Evolutionary conservation across 1,140 invertebrate species (phyloP).

Genomic region (Drosophila pseudoananassae): DNA sequence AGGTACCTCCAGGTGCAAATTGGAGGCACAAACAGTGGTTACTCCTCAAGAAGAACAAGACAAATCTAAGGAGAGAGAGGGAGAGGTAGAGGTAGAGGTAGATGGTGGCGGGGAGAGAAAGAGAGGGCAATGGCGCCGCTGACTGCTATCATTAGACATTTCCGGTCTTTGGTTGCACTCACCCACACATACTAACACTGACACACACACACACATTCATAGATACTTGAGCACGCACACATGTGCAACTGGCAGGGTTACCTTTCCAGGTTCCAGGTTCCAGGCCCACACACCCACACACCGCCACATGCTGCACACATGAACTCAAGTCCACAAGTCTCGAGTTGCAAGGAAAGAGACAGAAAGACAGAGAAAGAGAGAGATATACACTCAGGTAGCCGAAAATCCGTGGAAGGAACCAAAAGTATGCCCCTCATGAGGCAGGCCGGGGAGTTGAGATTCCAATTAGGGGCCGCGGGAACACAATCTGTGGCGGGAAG

Average conservation of each 20-base stretch:
- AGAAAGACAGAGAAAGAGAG: background rate
- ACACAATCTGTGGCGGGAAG: conserved; percentile 19
- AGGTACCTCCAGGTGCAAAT: conserved; percentile 53
- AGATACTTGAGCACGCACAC: conserved; percentile 10
- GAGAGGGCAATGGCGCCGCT: conserved; percentile 10
- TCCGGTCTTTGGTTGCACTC: conserved; percentile 61
- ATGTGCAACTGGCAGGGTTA: background rate
- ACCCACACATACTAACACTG: background rate
- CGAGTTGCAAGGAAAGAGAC: conserved; percentile 5
- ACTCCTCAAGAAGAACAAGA: background rate
- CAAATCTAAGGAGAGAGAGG: too few species aligned
- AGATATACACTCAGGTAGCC: conserved; percentile 13
- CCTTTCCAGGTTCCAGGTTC: conserved; percentile 17
- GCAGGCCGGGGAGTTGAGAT: background rate
- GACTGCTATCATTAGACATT: conserved; percentile 65
- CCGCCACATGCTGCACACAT: conserved; percentile 34
- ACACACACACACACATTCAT: conserved; percentile 10
- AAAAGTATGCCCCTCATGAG: conserved; percentile 29
- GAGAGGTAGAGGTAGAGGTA: background rate
- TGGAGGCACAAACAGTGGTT: conserved; percentile 33
- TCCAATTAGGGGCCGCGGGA: background rate
- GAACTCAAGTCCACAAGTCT: conserved; percentile 10
- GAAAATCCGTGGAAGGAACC: conserved; percentile 4
- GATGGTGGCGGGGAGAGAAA: too few species aligned
- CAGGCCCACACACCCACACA: conserved; percentile 5